A percentile compares a stretch with the other conserved stretches of the same genome.
These are phyloP conservation scores for Drosophila lowei DNA, from an alignment of 1,140 invertebrate species.

Conservation along the genomic window DNA sequence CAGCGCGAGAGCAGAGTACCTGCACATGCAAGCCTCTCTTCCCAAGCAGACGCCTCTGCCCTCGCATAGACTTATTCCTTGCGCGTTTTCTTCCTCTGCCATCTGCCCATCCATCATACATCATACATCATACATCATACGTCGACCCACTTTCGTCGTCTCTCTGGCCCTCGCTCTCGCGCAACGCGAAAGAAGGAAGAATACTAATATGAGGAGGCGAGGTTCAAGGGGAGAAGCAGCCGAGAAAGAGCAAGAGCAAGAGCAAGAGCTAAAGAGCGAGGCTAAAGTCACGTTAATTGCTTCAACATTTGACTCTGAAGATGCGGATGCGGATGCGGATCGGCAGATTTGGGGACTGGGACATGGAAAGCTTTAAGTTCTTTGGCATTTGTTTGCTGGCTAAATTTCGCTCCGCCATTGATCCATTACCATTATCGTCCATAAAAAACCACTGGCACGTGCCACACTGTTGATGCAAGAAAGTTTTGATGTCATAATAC, in stretches of 20 bases:
- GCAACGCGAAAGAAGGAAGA: conserved; percentile 6
- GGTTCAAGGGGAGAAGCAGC: conserved; percentile 1
- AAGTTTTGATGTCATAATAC: conserved; percentile 64
- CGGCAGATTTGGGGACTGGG: conserved; percentile 5
- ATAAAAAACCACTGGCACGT: conserved; percentile 45
- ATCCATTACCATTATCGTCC: background rate
- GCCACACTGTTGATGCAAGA: conserved; percentile 43
- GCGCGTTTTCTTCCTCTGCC: conserved; percentile 18
- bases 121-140: too few relatives aligned
- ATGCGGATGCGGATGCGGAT: conserved; percentile 43
- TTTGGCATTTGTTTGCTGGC: too few relatives aligned
- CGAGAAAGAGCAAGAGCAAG: background rate
- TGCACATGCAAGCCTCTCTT: conserved; percentile 3
- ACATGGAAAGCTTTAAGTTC: conserved; percentile 2
- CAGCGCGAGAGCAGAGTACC: conserved; percentile 13
- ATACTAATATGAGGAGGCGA: conserved; percentile 8
- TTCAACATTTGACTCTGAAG: conserved; percentile 65
- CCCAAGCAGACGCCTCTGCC: conserved; percentile 26
- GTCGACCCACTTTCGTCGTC: conserved; percentile 52
- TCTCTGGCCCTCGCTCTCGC: conserved; percentile 5
- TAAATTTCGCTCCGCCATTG: background rate
- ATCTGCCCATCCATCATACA: too few relatives aligned
- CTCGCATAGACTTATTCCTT: conserved; percentile 8
- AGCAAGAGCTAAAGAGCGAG: conserved; percentile 8
- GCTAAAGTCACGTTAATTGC: conserved; percentile 69